Conservation (phyloP, 2,113 vertebrate species). For the Phasianus colchicus region DNA sequence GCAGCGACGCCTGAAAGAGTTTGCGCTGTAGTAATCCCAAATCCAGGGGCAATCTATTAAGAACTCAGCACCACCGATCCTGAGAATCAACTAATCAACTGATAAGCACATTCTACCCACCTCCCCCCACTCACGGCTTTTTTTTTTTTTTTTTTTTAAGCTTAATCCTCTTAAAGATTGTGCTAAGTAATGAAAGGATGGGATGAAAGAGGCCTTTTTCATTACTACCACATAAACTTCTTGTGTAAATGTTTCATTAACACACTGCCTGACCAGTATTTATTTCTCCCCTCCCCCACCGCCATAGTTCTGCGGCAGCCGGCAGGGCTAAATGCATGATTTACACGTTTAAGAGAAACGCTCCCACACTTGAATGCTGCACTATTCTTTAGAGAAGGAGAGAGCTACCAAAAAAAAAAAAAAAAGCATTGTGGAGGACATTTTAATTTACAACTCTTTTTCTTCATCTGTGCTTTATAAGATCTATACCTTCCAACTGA, state of each 20-base stretch:
- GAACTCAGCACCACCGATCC: constrained; percentile 74
- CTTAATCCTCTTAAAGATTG: constrained; percentile 81
- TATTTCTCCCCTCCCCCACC: constrained; percentile 30
- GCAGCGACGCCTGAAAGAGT: constrained; percentile 56
- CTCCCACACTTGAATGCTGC: constrained; percentile 71
- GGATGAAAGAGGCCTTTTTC: constrained; percentile 75
- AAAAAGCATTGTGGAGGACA: neutral
- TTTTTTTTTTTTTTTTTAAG: neutral
- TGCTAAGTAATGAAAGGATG: constrained; percentile 79
- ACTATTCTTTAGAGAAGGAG: constrained; percentile 31
- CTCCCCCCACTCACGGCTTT: fast-evolving
- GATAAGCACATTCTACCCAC: constrained; percentile 73
- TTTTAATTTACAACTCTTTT: constrained; percentile 72
- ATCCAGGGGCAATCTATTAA: constrained; percentile 80
- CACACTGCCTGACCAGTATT: constrained; percentile 72
- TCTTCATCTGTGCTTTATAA: constrained; percentile 38
- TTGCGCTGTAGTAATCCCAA: constrained; percentile 71
- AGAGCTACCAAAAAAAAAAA: neutral
- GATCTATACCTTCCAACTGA: constrained; percentile 58
- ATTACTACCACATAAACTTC: constrained; percentile 80
- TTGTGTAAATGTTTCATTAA: constrained; percentile 85
- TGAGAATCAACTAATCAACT: constrained; percentile 78
- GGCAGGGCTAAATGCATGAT: constrained; percentile 62
- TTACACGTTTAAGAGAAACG: constrained; percentile 75
- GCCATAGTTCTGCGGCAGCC: neutral